Percentiles rank a stretch among this genome's conserved stretches.
Conservation (phyloP, 2,797 vertebrate species). For the Arnoldichthys spilopterus region DNA sequence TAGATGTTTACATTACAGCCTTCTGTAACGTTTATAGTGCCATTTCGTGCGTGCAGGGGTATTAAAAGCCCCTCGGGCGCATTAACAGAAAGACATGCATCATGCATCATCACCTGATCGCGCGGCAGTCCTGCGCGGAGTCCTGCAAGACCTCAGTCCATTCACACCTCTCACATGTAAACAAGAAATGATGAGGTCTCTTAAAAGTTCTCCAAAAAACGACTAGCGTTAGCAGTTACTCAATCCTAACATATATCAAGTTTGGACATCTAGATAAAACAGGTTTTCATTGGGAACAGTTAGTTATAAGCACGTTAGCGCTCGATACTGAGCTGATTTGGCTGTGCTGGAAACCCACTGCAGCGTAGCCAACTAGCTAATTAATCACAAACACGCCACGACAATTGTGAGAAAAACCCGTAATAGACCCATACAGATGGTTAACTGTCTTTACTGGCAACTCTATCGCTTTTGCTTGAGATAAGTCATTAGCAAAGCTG, state of each 20-base stretch:
- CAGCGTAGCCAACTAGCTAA: conserved; percentile 2
- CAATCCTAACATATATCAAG: background rate
- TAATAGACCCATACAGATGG: no score
- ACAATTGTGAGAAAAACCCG: no score
- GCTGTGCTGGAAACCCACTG: background rate
- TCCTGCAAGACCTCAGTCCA: no score
- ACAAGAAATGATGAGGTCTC: background rate
- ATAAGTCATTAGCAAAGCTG: no score
- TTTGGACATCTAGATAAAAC: background rate
- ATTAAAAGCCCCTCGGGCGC: background rate
- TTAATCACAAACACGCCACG: no score
- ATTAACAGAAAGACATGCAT: background rate
- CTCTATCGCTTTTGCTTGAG: no score
- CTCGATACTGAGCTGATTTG: background rate
- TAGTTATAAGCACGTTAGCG: background rate
- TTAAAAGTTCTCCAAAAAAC: background rate
- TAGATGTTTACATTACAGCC: background rate
- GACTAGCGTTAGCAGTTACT: background rate
- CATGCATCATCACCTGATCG: background rate
- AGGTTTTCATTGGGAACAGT: background rate
- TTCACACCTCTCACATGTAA: background rate
- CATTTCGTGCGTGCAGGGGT: background rate
- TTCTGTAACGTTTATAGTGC: background rate
- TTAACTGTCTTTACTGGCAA: no score
- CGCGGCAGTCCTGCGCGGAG: no score